Evolutionary conservation across 2,888 invertebrate genomes (phyloP).

Genomic region (Cheilosia soror): DNA sequence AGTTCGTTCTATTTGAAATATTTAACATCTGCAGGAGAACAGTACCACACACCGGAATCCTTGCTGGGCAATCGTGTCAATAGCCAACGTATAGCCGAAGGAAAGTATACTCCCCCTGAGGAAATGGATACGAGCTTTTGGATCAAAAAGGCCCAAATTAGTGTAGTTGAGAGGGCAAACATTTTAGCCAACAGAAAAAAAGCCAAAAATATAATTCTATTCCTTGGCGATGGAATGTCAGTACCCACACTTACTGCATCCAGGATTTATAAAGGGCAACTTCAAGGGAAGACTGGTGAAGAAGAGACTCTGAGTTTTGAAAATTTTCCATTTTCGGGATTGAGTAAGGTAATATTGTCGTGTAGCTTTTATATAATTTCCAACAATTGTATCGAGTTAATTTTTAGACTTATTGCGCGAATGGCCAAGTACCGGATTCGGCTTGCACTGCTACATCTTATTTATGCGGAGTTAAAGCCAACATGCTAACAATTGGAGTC

Average conservation of each 20-base stretch:
- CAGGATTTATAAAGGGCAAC: conserved; percentile 87
- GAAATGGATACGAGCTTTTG: conserved; percentile 78
- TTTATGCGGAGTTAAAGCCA: conserved; percentile 88
- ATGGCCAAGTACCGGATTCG: conserved; percentile 89
- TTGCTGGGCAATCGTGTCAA: conserved; percentile 22
- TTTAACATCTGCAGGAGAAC: conserved; percentile 5
- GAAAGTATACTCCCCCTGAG: conserved; percentile 65
- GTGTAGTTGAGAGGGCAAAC: conserved; percentile 73
- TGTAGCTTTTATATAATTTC: neutral
- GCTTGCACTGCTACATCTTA: conserved; percentile 84
- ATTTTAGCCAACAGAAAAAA: conserved; percentile 56
- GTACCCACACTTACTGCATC: conserved; percentile 88
- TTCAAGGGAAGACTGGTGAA: conserved; percentile 85
- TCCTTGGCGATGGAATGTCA: conserved; percentile 88
- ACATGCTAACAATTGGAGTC: conserved; percentile 88
- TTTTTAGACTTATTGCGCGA: conserved; percentile 86
- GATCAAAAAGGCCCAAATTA: conserved; percentile 77
- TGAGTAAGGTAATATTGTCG: conserved; percentile 86
- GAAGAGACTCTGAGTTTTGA: conserved; percentile 87
- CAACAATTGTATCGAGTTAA: conserved; percentile 3
- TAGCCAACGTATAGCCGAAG: conserved; percentile 53
- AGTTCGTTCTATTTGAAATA: neutral
- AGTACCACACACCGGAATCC: conserved; percentile 22
- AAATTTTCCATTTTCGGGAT: conserved; percentile 86
- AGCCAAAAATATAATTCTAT: conserved; percentile 81